Evolutionary conservation across 35 echinoderm and acorn worm genomes (phyloP), one percentile per base, ranked within the genome.

Genomic region (Lytechinus variegatus): DNA sequence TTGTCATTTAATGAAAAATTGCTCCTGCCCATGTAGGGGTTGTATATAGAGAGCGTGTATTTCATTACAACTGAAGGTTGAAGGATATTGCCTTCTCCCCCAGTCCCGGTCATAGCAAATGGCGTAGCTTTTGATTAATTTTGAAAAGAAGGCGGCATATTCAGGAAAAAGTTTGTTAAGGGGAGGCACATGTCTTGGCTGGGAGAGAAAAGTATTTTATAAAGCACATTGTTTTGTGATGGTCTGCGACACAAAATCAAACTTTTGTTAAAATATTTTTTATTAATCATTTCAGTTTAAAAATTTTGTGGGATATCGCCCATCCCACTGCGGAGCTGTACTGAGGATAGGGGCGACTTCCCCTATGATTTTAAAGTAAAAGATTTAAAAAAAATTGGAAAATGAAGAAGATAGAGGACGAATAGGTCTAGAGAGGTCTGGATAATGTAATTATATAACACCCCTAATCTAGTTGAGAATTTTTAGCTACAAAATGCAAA

Each of bases 61-160:
- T 79, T 79, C 66, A 79, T 79, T 79, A 79, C 66, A 79, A 24
- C 66, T 79, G 66, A 79, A 79, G 14, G 66, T 79, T 79, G 66
- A 24, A 24, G 66, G n/a, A 79, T 79, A 79, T n/a, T 79, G 66
- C 14, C 6, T 79, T 79, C 14, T 79, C 66, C 66, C 66, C 66
- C 66, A 24, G 19, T 44, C 66, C 66, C 66, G 56, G 56, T 58
- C 56, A 58, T 58, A 13, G 5, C 56, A 58, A 79, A 24, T 5
- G 66, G 66, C 66, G 19, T 79, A 79, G 19, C 19, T 24, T 24
- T 16, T 5, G 9, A 58, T 58, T 58, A 13, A 6, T 58, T 58
- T 58, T 24, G 1, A 79, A 79, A 79, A 24, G 19, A 24, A 24
- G 66, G 66, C 0, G 66, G 21, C 19, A 7, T 8, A 16, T 79